Conservation (phyloP, 2,797 vertebrate genomes). For the Trematomus bernacchii region DNA sequence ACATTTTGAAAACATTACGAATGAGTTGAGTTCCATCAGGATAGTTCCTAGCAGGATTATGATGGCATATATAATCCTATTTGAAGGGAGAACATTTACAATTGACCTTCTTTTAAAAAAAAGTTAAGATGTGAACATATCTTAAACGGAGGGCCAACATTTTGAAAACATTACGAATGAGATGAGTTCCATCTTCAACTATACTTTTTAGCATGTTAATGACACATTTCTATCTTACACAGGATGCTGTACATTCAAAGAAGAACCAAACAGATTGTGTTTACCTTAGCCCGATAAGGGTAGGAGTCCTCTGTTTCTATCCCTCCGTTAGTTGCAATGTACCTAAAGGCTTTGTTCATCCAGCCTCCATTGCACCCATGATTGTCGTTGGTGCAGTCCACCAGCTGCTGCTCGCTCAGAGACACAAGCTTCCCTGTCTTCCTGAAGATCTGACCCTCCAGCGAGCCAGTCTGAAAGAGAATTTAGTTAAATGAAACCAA, state of each 20-base stretch:
- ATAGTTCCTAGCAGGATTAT: slow-evolving; percentile 53
- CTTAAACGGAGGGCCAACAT: background rate
- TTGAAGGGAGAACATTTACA: background rate
- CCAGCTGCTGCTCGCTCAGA: slow-evolving; percentile 89
- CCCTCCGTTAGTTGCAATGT: slow-evolving; percentile 78
- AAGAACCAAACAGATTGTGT: background rate
- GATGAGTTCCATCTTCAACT: background rate
- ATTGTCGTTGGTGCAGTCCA: slow-evolving; percentile 87
- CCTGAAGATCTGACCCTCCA: slow-evolving; percentile 86
- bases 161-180: no score
- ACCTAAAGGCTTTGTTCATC: slow-evolving; percentile 84
- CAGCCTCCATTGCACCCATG: slow-evolving; percentile 79
- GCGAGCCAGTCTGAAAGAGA: slow-evolving; percentile 79
- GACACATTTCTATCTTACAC: background rate
- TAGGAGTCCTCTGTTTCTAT: slow-evolving; percentile 87
- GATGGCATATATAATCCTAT: background rate
- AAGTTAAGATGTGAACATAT: slow-evolving; percentile 40
- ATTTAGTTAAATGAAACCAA: background rate
- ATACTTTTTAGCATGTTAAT: background rate
- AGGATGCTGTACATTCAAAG: background rate
- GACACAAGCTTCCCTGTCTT: slow-evolving; percentile 86
- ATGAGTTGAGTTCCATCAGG: slow-evolving; percentile 40
- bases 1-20: no score
- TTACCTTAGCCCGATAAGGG: slow-evolving; percentile 83
- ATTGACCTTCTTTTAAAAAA: background rate